Percentiles rank a stretch among this genome's conserved stretches.
These are phyloP conservation scores for Mizuhopecten yessoensis DNA, from an alignment of 1,140 invertebrate genomes.

Conservation along the genomic window DNA sequence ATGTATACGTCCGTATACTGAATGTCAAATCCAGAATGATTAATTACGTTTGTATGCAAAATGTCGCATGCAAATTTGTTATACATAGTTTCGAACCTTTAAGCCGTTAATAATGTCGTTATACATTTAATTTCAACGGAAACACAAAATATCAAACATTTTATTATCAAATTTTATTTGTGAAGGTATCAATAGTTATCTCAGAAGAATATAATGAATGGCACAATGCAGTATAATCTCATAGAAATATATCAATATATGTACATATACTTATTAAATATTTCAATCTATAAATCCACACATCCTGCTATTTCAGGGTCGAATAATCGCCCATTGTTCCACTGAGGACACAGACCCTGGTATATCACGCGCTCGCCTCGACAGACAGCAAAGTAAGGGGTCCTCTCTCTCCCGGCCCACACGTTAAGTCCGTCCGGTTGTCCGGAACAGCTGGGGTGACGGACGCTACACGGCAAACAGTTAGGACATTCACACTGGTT, in stretches of 20 bases:
- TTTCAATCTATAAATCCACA: not conserved
- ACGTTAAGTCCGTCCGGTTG: constrained; percentile 66
- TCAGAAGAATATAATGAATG: not conserved
- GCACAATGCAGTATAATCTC: not conserved
- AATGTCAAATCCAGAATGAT: no score
- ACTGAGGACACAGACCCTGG: constrained; percentile 55
- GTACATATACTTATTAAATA: not conserved
- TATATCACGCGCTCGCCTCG: constrained; percentile 67
- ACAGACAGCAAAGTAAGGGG: constrained; percentile 71
- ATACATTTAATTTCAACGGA: no score
- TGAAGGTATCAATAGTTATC: no score
- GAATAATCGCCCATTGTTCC: not conserved
- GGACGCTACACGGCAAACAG: constrained; percentile 70
- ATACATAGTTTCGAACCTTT: no score
- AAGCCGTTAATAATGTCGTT: no score
- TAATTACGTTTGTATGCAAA: no score
- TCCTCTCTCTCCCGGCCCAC: constrained; percentile 68
- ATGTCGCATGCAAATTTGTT: no score
- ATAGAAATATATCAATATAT: not conserved
- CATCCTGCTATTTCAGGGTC: not conserved
- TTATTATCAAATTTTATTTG: no score
- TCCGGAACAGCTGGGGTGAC: constrained; percentile 67
- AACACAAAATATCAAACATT: no score
- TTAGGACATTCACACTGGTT: constrained; percentile 47
- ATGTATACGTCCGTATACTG: no score